phyloP scores from a whole-genome alignment of 2,113 vertebrate species.

The Leptosomus discolor region DNA sequence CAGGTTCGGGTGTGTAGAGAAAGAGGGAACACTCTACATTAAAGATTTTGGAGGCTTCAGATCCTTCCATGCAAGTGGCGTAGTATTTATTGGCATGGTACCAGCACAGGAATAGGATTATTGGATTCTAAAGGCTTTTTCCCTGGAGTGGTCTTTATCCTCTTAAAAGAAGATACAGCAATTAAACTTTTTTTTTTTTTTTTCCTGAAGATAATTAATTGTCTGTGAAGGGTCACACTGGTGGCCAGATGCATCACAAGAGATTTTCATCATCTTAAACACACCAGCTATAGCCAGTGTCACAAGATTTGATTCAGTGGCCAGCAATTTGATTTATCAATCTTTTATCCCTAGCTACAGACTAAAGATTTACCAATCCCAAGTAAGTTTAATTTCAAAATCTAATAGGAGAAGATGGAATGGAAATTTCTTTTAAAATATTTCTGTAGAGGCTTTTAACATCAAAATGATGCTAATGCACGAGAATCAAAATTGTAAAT shows the following conservation, averaged over 20 bases:
- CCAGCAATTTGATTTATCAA: background rate
- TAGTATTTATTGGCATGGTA: background rate
- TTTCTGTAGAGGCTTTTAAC: background rate
- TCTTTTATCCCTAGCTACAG: background rate
- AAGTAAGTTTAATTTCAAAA: background rate
- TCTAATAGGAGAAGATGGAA: background rate
- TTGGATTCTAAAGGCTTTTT: constrained; percentile 46
- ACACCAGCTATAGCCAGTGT: background rate
- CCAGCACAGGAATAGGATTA: background rate
- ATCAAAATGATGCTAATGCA: background rate
- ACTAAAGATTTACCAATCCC: background rate
- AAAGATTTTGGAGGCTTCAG: background rate
- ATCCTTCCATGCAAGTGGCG: background rate
- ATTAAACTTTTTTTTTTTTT: constrained; percentile 3
- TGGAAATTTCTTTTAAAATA: background rate
- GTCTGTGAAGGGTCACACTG: background rate
- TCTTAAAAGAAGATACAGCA: constrained; percentile 53
- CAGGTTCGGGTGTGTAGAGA: background rate
- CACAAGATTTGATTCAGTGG: background rate
- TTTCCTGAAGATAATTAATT: constrained; percentile 23
- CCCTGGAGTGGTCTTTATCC: constrained; percentile 46
- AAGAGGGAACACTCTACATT: background rate
- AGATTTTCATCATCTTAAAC: constrained; percentile 16
- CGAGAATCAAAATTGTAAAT: background rate
- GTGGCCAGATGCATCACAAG: background rate